Conservation (phyloP, 35 echinoderm and acorn worm genomes). For the Heliocidaris tuberculata region DNA sequence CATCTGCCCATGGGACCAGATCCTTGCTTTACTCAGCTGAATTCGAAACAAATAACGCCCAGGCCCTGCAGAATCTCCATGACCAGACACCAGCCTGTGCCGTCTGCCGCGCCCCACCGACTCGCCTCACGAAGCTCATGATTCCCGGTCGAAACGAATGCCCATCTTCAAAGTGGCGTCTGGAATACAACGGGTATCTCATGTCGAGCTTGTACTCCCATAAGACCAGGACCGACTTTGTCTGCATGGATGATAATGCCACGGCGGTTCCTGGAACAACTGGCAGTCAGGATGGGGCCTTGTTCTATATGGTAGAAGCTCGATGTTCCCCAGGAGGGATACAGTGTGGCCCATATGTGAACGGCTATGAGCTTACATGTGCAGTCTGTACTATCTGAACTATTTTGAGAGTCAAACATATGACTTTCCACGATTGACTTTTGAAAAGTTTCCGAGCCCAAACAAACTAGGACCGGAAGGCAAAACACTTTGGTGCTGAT, state of each 20-base stretch:
- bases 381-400: slow-evolving; percentile 57
- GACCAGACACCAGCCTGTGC: slow-evolving; percentile 62
- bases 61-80: neutral
- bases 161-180: slow-evolving; percentile 49
- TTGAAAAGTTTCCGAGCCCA: no score
- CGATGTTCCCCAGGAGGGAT: slow-evolving; percentile 45
- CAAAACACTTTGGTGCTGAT: no score
- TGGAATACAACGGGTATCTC: slow-evolving; percentile 63
- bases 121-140: slow-evolving; percentile 36
- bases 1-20: neutral
- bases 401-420: no score
- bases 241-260: slow-evolving; percentile 50
- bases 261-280: slow-evolving; percentile 24
- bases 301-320: slow-evolving; percentile 61
- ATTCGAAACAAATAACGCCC: slow-evolving; percentile 25
- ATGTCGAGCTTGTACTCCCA: slow-evolving; percentile 45
- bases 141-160: slow-evolving; percentile 45
- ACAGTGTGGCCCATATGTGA: slow-evolving; percentile 58
- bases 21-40: slow-evolving; percentile 47
- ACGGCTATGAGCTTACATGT: slow-evolving; percentile 63
- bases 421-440: no score
- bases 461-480: no score
- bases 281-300: slow-evolving; percentile 32
- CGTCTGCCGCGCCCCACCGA: slow-evolving; percentile 43
- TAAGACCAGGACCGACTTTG: slow-evolving; percentile 20